A percentile compares a stretch with the other conserved stretches of the same genome.
phyloP scores from a whole-genome alignment of 2,797 vertebrate species.

The Rhinichthys osculus region DNA sequence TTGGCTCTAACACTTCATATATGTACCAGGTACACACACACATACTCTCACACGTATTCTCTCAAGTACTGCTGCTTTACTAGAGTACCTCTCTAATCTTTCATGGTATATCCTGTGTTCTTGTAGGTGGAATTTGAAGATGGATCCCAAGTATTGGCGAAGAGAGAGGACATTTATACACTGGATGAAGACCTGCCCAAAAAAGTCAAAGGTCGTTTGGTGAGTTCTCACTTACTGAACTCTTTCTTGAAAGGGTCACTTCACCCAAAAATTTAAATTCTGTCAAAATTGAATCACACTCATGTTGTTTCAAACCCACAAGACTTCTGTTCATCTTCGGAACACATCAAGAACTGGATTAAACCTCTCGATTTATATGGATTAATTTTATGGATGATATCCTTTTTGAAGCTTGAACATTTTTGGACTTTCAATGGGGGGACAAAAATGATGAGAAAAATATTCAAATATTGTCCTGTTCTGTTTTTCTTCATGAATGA shows the following conservation, averaged over 20 bases:
- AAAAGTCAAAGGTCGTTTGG: slow-evolving; percentile 95
- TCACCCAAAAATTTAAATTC: neutral
- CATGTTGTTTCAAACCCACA: neutral
- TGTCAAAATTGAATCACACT: neutral
- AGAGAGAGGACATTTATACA: slow-evolving; percentile 95
- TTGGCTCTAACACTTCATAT: slow-evolving; percentile 88
- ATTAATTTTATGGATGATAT: neutral
- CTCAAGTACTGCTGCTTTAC: neutral
- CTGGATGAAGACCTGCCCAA: slow-evolving; percentile 96
- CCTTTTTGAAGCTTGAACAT: neutral
- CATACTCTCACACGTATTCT: neutral
- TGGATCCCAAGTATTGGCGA: slow-evolving; percentile 92
- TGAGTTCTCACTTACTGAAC: slow-evolving; percentile 79
- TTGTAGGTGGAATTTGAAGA: slow-evolving; percentile 96
- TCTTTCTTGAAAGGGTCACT: neutral
- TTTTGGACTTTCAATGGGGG: neutral
- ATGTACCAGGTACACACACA: slow-evolving; percentile 89
- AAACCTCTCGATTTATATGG: neutral
- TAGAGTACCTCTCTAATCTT: neutral
- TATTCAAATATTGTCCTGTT: neutral
- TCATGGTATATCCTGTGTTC: neutral
- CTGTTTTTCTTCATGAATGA: neutral
- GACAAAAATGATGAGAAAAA: neutral
- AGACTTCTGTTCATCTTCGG: neutral
- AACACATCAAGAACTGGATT: neutral